Evolutionary conservation across 2,888 invertebrate species (phyloP), one percentile per base, ranked within the genome.

Genomic region (Griposia aprilina): DNA sequence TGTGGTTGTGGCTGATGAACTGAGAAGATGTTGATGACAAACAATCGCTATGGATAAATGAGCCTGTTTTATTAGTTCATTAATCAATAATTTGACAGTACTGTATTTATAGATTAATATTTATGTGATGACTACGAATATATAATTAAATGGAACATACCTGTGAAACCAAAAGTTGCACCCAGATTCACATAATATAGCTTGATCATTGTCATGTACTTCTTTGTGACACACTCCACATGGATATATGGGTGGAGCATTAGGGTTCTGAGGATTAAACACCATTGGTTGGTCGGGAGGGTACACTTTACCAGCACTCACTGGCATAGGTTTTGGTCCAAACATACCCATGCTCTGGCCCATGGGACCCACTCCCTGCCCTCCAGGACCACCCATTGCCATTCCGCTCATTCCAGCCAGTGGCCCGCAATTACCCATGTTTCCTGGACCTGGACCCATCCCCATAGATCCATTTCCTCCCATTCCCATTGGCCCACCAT

Each of bases 141-240:
- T 3, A 36, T 36, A 36, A 36, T 36, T 36, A 36, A 62, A 8
- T 45, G 36, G 20, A 20, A 80, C 81, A 72, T 82, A 98, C 98
- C 98, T 98, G 96, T 99, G 99, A 97, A 99, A 99, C 99, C 99
- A 99, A 97, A 99, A 99, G 97, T 99, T 99, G 97, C 99, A 99
- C 77, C 99, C 99, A 91, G 99, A 99, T 97, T 99, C 99, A 96
- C 99, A 99, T 88, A 99, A 97, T 88, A 99, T 99, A 80, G 99
- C 99, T 97, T 99, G 99, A 96, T 99, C 99, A 97, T 99, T 99
- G 96, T 99, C 99, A 96, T 99, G 99, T 78, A 99, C 99, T 97
- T 99, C 99, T 97, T 99, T 99, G 96, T 99, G 99, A 97, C 99
- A 99, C 79, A 99, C 98, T 84, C 99, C 99, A 96, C 99, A 99